Percentiles rank a stretch among this genome's conserved stretches.
Evolutionary conservation across 2,797 vertebrate species (phyloP).

Genomic region (Acomys russatus): DNA sequence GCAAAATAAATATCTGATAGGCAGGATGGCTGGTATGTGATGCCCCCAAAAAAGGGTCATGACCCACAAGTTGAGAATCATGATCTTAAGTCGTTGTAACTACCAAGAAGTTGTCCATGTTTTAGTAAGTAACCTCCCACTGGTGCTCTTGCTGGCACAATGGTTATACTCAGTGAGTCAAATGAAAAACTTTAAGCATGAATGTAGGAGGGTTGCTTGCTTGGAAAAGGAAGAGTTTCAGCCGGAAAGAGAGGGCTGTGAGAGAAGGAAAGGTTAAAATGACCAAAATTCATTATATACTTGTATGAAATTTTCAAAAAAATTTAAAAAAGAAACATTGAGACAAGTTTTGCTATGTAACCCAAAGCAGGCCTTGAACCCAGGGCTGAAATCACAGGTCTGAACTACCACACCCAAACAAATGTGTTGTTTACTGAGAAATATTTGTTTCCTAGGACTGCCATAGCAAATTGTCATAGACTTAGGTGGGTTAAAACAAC

Average conservation of each 20-base stretch:
- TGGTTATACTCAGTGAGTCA: background rate
- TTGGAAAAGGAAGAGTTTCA: background rate
- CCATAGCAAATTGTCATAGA: slow-evolving; percentile 39
- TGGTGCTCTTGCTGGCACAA: background rate
- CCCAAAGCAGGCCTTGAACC: background rate
- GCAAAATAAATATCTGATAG: background rate
- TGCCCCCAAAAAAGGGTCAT: background rate
- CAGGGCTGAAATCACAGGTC: background rate
- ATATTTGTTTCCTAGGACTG: background rate
- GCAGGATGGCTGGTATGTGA: background rate
- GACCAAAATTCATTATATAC: background rate
- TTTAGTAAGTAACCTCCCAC: background rate
- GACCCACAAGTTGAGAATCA: background rate
- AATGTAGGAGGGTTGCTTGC: background rate
- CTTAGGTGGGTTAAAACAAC: background rate
- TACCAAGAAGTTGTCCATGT: background rate
- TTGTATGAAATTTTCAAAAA: background rate
- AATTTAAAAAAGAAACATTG: background rate
- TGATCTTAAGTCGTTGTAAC: background rate
- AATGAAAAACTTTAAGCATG: background rate
- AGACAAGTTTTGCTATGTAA: background rate
- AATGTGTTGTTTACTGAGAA: background rate
- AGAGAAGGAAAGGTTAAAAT: background rate
- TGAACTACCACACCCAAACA: background rate
- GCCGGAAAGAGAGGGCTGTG: background rate